A percentile compares a stretch with the other conserved stretches of the same genome.
These are phyloP conservation scores for Sinopyrophorus schimmeli DNA, from an alignment of 2,888 invertebrate genomes.

Conservation along the genomic window DNA sequence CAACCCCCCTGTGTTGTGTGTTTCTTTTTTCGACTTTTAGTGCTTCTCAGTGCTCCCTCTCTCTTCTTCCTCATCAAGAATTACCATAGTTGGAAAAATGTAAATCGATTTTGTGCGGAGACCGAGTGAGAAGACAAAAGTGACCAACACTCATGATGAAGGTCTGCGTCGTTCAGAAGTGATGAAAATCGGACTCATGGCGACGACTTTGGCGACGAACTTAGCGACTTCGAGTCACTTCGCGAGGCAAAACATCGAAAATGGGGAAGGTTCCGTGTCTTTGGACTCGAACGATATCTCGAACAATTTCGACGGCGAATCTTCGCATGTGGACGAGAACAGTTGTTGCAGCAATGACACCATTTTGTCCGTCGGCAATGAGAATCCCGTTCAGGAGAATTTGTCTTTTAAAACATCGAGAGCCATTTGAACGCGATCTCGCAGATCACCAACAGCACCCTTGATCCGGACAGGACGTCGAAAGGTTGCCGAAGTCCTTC, in stretches of 20 bases:
- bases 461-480: slow-evolving; percentile 43
- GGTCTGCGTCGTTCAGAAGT: too few species aligned
- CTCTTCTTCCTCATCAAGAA: too few species aligned
- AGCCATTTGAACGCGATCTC: slow-evolving; percentile 70
- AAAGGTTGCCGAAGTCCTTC: slow-evolving; percentile 40
- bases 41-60: too few species aligned
- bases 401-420: slow-evolving; percentile 69
- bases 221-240: slow-evolving; percentile 44
- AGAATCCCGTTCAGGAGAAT: slow-evolving; percentile 59
- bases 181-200: slow-evolving; percentile 26
- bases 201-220: slow-evolving; percentile 36
- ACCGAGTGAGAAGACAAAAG: too few species aligned
- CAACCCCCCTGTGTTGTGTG: too few species aligned
- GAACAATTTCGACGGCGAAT: slow-evolving; percentile 47
- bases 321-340: slow-evolving; percentile 59
- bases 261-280: slow-evolving; percentile 49
- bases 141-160: too few species aligned
- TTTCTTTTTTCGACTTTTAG: too few species aligned
- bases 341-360: slow-evolving; percentile 79
- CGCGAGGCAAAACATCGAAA: slow-evolving; percentile 44
- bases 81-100: too few species aligned
- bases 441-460: slow-evolving; percentile 62
- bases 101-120: too few species aligned
- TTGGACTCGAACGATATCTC: slow-evolving; percentile 50
- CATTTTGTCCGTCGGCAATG: slow-evolving; percentile 80